These are phyloP conservation scores for Drosophila neutralis DNA, from an alignment of 2,888 invertebrate species.

Conservation along the genomic window DNA sequence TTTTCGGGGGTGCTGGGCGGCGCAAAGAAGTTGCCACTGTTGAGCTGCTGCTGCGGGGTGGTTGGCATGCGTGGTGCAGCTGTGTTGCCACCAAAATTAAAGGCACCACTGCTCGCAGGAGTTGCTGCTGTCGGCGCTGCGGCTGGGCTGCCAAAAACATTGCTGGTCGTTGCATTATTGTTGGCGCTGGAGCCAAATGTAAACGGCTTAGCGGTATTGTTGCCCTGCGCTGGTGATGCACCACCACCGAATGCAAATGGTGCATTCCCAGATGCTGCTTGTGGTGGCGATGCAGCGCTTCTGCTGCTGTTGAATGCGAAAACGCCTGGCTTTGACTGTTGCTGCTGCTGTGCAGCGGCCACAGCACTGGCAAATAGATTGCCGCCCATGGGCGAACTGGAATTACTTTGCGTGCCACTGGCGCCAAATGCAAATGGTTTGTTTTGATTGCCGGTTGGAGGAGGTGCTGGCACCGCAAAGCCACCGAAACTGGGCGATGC, in stretches of 20 bases:
- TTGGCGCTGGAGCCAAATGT: constrained; percentile 50
- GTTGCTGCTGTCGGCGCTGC: constrained; percentile 11
- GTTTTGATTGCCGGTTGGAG: constrained; percentile 38
- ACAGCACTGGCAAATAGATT: constrained; percentile 68
- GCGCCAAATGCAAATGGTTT: constrained; percentile 65
- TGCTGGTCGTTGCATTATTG: constrained; percentile 19
- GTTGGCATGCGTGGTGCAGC: constrained; percentile 31
- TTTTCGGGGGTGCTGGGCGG: constrained; percentile 52
- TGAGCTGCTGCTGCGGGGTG: constrained; percentile 49
- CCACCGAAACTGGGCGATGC: constrained; percentile 40
- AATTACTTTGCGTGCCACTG: constrained; percentile 15
- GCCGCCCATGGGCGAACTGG: constrained; percentile 27
- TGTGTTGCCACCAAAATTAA: constrained; percentile 58
- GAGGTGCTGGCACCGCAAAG: constrained; percentile 25
- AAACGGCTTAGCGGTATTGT: constrained; percentile 58
- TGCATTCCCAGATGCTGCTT: constrained; percentile 18
- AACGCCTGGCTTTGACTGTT: constrained; percentile 40
- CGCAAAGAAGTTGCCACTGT: constrained; percentile 68
- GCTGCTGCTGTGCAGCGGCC: constrained; percentile 41
- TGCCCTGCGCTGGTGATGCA: constrained; percentile 16
- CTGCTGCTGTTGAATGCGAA: constrained; percentile 60
- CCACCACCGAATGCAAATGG: constrained; percentile 66
- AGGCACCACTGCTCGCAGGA: constrained; percentile 40
- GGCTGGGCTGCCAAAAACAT: constrained; percentile 55
- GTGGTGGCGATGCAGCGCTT: constrained; percentile 11